These are phyloP conservation scores for Chaetophractus vellerosus DNA, from an alignment of 2,797 vertebrate species.

Conservation along the genomic window DNA sequence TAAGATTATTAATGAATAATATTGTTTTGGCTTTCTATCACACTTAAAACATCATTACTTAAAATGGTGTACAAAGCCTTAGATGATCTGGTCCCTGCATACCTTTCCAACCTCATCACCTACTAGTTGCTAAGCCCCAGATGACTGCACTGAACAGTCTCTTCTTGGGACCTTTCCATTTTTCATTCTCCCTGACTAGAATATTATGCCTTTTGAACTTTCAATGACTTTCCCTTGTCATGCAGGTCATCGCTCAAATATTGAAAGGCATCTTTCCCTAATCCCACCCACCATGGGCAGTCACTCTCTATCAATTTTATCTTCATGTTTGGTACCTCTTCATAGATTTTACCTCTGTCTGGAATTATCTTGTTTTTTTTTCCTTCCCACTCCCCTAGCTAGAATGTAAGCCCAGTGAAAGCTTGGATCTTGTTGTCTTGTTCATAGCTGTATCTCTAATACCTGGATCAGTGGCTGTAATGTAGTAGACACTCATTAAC, in stretches of 20 bases:
- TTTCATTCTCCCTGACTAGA: background rate
- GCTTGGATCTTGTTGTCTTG: background rate
- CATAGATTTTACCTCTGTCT: background rate
- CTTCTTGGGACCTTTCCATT: background rate
- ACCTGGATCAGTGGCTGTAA: background rate
- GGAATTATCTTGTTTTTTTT: background rate
- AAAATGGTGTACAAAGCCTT: background rate
- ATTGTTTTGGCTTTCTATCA: conserved; percentile 3
- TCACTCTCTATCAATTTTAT: background rate
- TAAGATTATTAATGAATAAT: background rate
- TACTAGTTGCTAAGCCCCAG: background rate
- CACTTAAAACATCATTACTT: background rate
- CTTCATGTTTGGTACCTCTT: background rate
- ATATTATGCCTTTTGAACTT: background rate
- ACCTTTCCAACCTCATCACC: background rate
- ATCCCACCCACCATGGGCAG: background rate
- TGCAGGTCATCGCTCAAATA: conserved; percentile 3
- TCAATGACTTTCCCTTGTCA: background rate
- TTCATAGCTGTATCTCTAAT: background rate
- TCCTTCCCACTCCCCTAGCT: background rate
- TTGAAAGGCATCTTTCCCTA: background rate
- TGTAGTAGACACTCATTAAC: background rate
- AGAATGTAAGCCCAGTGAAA: background rate
- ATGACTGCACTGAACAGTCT: background rate
- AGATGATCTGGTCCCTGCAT: background rate